Percentiles rank a stretch among this genome's conserved stretches.
These are phyloP conservation scores for Siphamia tubifer DNA, from an alignment of 2,113 vertebrate species.

Conservation along the genomic window DNA sequence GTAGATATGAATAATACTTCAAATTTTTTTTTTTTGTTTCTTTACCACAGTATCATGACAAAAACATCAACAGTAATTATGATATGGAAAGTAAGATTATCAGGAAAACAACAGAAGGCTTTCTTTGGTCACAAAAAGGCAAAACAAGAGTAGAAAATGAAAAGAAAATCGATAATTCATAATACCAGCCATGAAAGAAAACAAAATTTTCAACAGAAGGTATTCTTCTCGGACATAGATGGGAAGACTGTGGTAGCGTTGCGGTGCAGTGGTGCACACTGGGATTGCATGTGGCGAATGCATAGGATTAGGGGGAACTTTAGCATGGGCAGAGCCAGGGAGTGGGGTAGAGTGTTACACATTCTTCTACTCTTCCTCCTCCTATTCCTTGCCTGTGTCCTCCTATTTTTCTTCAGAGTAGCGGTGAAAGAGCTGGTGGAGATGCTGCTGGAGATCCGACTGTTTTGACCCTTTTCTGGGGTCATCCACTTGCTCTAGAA, in stretches of 20 bases:
- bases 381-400: constrained; percentile 21
- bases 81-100: constrained; percentile 62
- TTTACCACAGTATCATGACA: constrained; percentile 61
- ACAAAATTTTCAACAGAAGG: constrained; percentile 24
- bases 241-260: constrained; percentile 77
- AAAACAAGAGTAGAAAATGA: constrained; percentile 61
- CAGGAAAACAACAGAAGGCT: constrained; percentile 75
- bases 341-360: constrained; percentile 33
- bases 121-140: constrained; percentile 94
- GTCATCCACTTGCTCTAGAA: constrained; percentile 82
- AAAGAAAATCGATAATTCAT: constrained; percentile 43
- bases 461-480: constrained; percentile 74
- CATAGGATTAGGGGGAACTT: constrained; percentile 70
- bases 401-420: constrained; percentile 76
- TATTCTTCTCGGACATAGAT: constrained; percentile 50
- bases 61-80: constrained; percentile 51
- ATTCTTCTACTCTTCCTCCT: constrained; percentile 49
- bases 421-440: constrained; percentile 87
- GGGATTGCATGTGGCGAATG: constrained; percentile 77
- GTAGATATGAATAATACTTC: constrained; percentile 9
- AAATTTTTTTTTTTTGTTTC: constrained; percentile 15
- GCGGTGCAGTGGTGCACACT: constrained; percentile 72
- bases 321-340: constrained; percentile 30
- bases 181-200: constrained; percentile 37
- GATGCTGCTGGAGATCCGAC: constrained; percentile 84